A percentile compares a stretch with the other conserved stretches of the same genome.
phyloP scores from a whole-genome alignment of 2,888 invertebrate species.

The Eupithecia exiguata region DNA sequence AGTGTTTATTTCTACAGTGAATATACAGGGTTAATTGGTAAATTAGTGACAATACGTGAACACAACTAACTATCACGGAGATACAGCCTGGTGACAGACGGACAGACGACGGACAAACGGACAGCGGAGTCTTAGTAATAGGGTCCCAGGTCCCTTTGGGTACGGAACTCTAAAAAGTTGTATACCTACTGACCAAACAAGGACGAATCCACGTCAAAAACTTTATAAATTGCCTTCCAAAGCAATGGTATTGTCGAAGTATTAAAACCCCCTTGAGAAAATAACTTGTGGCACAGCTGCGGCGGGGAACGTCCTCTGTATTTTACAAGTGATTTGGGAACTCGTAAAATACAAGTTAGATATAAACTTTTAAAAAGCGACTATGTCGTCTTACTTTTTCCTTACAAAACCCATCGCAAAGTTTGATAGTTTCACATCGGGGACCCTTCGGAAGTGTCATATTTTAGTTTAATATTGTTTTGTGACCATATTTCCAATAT shows the following conservation, averaged over 20 bases:
- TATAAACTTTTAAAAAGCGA: constrained; percentile 71
- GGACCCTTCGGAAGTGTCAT: constrained; percentile 74
- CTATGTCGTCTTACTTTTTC: constrained; percentile 67
- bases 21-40: no score
- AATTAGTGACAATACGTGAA: no score
- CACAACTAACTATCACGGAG: no score
- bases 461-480: constrained; percentile 48
- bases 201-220: constrained; percentile 14
- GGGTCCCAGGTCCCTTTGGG: no score
- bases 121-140: no score
- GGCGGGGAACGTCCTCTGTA: constrained; percentile 59
- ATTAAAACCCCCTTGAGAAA: constrained; percentile 61
- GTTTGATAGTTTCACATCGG: constrained; percentile 76
- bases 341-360: constrained; percentile 68
- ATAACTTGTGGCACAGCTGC: constrained; percentile 63
- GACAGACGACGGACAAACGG: no score
- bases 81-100: no score
- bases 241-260: constrained; percentile 41
- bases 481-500: constrained; percentile 19
- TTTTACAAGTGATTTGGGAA: constrained; percentile 72
- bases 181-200: constrained; percentile 6
- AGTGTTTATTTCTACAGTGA: no score
- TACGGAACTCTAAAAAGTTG: no score
- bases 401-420: constrained; percentile 68
- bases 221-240: constrained; percentile 19